These are phyloP conservation scores for Microplitis deprimator DNA, from an alignment of 2,888 invertebrate species.

Conservation along the genomic window DNA sequence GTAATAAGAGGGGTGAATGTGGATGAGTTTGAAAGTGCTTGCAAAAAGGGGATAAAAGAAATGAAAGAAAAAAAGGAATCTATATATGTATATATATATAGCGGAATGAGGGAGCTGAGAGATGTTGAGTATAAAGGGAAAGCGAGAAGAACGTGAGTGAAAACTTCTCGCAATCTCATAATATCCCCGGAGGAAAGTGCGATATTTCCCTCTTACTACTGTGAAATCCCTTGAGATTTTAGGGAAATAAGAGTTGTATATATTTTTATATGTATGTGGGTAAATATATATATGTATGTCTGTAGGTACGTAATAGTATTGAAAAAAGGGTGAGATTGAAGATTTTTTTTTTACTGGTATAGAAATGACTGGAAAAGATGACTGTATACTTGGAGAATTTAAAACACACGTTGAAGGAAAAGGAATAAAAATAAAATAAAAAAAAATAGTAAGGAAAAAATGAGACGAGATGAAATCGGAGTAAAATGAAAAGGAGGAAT, in stretches of 20 bases:
- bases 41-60: constrained; percentile 33
- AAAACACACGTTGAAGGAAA: constrained; percentile 19
- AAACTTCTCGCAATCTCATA: constrained; percentile 63
- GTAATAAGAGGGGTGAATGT: constrained; percentile 38
- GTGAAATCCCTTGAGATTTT: constrained; percentile 64
- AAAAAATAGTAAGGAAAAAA: constrained; percentile 32
- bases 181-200: constrained; percentile 62
- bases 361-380: constrained; percentile 5
- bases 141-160: constrained; percentile 42
- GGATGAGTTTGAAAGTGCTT: constrained; percentile 27
- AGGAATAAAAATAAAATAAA: constrained; percentile 30
- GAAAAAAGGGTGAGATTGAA: constrained; percentile 33
- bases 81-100: not conserved
- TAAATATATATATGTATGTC: constrained; percentile 28
- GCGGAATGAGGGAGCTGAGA: constrained; percentile 7
- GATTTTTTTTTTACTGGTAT: constrained; percentile 20
- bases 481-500: constrained; percentile 38
- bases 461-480: constrained; percentile 32
- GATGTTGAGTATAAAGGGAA: constrained; percentile 30
- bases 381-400: constrained; percentile 13
- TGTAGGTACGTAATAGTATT: constrained; percentile 15
- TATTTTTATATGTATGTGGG: constrained; percentile 9
- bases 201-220: constrained; percentile 49
- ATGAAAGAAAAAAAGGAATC: constrained; percentile 41
- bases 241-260: constrained; percentile 61